phyloP scores from a whole-genome alignment of 2,113 vertebrate species.

The Amblyopsis rosae region DNA sequence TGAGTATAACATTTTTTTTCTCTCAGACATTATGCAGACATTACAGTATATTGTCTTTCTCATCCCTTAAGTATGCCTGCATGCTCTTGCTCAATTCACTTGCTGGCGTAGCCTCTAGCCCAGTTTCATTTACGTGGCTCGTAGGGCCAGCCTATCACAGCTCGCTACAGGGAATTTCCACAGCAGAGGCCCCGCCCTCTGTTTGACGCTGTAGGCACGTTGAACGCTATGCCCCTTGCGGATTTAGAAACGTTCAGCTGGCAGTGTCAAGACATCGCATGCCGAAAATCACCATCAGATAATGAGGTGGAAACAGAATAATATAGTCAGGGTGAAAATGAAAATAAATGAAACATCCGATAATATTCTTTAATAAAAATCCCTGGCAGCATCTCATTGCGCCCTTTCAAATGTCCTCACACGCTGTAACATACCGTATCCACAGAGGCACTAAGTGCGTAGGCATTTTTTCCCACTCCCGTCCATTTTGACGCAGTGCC shows the following conservation, averaged over 20 bases:
- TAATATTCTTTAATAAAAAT: background rate
- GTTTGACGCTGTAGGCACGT: conserved; percentile 72
- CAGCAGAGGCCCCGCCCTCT: conserved; percentile 66
- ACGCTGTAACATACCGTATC: conserved; percentile 16
- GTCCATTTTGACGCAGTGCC: conserved; percentile 74
- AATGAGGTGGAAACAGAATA: background rate
- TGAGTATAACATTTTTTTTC: background rate
- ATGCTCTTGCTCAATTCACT: conserved; percentile 14
- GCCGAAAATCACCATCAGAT: conserved; percentile 2
- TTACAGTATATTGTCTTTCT: conserved; percentile 3
- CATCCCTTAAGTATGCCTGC: conserved; percentile 15
- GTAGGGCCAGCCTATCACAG: conserved; percentile 59
- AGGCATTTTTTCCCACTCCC: conserved; percentile 38
- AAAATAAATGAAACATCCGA: background rate
- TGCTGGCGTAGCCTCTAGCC: conserved; percentile 19
- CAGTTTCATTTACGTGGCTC: conserved; percentile 41
- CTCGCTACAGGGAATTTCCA: conserved; percentile 77
- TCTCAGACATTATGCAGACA: background rate
- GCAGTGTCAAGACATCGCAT: conserved; percentile 27
- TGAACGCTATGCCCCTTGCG: conserved; percentile 56
- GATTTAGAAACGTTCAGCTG: conserved; percentile 63
- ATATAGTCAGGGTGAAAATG: background rate
- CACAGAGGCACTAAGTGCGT: conserved; percentile 40
- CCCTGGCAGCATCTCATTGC: background rate
- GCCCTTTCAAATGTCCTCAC: conserved; percentile 5